Percentiles rank a stretch among this genome's conserved stretches.
Conservation (phyloP, 92 coral and sea anemone genomes). For the Montipora capitata region DNA sequence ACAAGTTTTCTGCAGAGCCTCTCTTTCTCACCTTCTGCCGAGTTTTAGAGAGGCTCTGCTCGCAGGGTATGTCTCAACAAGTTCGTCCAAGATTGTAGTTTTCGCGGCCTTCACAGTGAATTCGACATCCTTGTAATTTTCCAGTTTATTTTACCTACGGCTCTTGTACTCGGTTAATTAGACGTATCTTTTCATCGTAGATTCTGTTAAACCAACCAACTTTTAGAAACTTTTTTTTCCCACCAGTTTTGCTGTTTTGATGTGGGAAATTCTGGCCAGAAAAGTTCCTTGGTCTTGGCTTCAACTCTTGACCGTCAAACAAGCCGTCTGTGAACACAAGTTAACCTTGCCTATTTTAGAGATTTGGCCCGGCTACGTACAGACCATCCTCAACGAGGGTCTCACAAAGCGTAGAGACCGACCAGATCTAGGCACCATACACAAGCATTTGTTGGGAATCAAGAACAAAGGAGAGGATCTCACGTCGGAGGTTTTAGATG, state of each 20-base stretch:
- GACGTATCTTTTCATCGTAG: no score
- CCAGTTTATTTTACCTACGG: no score
- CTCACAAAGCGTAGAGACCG: conserved; percentile 16
- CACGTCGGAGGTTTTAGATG: conserved; percentile 60
- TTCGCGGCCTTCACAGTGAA: no score
- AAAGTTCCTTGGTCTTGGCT: conserved; percentile 95
- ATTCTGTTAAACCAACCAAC: no score
- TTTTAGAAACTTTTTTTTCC: not conserved
- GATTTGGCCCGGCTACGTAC: conserved; percentile 79
- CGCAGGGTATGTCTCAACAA: no score
- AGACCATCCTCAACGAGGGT: conserved; percentile 58
- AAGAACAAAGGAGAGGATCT: conserved; percentile 55
- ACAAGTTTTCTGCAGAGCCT: no score
- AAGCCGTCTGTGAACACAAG: conserved; percentile 52
- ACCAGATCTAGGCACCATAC: conserved; percentile 43
- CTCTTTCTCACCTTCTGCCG: no score
- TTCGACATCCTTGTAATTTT: no score
- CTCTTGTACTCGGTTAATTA: no score
- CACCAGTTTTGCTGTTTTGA: conserved; percentile 85
- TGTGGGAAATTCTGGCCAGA: conserved; percentile 95
- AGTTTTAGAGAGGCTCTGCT: no score
- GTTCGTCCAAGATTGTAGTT: no score
- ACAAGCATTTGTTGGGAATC: conserved; percentile 18
- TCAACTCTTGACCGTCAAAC: conserved; percentile 46
- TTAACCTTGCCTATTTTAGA: conserved; percentile 67